Evolutionary conservation across 35 echinoderm and acorn worm genomes (phyloP).

Genomic region (Ophiothrix spiculata): DNA sequence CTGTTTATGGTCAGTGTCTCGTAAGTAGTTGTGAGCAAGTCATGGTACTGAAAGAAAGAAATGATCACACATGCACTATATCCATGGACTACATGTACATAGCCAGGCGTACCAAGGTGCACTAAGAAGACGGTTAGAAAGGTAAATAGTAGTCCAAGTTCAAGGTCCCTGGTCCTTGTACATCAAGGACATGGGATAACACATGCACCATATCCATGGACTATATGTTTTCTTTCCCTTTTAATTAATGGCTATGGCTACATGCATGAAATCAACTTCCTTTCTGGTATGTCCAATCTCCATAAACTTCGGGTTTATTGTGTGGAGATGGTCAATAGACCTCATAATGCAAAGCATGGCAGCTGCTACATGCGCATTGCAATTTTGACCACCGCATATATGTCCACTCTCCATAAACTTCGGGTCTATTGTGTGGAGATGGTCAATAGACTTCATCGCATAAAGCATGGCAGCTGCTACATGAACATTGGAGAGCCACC

Average conservation of each 20-base stretch:
- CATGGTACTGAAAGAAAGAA: too few species aligned
- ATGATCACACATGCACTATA: too few species aligned
- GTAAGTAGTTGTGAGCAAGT: too few species aligned
- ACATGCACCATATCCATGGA: too few species aligned
- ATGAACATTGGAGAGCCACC: too few species aligned
- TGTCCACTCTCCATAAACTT: constrained; percentile 12
- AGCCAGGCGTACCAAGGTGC: too few species aligned
- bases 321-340: background rate
- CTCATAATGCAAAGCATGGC: constrained; percentile 22
- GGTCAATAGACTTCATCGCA: constrained; percentile 17
- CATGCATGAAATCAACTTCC: constrained; percentile 3
- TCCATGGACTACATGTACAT: too few species aligned
- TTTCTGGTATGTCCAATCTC: background rate
- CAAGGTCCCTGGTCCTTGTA: too few species aligned
- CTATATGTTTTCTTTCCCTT: background rate
- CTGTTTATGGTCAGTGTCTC: too few species aligned
- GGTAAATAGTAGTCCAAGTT: too few species aligned
- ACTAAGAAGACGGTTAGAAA: too few species aligned
- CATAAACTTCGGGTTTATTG: background rate
- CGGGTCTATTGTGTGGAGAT: background rate
- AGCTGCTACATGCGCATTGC: constrained; percentile 31
- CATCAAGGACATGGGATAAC: too few species aligned
- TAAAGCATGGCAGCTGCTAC: background rate
- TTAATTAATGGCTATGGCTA: background rate
- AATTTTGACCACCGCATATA: constrained; percentile 35